Base-by-base conservation (phyloP, 1,140 invertebrate species). In the Cepaea nemoralis region DNA sequence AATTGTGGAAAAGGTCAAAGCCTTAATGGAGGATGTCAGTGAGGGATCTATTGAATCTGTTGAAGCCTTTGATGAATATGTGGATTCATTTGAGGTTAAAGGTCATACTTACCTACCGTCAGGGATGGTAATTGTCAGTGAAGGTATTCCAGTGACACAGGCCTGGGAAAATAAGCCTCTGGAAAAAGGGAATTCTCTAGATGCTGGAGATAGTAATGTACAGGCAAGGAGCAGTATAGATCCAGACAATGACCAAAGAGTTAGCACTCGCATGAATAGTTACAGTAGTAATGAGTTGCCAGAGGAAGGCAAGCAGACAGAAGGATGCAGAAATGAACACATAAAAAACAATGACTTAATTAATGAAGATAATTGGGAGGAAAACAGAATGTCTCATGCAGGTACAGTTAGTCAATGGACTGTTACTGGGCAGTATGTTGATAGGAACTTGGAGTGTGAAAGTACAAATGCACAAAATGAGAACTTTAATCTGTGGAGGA, bases 121-220 rank as follows among this genome's bases (percentile, higher is more conserved):
- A 39, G 83, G 83, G 24, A 83, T 83, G 67, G 69, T 83, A 42
- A 74, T 81, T 31, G 83, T 81, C 40, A 81, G 77, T 40, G 83
- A 81, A 42, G 83, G 83, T 71, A 31, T 73, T 33, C 71, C 48
- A 31, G 40, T 74, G 16, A 74, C 19, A 16, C n/a, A 31, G 71
- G 35, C 24, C 0, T 70, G 59, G 59, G 45, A 50, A 31, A 48
- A 39, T n/a, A 22, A 27, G 73, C 22, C 27, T 50, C 8, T 6
- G 0, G 0, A 71, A 39, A 40, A 40, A n/a, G 69, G 31, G 10
- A n/a, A 45, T 45, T 39, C 37, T 24, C 5, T 8, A 71, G 3
- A 45, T 39, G 10, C 8, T 24, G 37, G 69, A 40, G 2, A 71
- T n/a, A 40, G 24, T 37, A 71, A 22, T 63, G 69, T 39, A 40